Base-by-base conservation (phyloP, 1,140 invertebrate genomes). In the Trialeurodes vaporariorum region DNA sequence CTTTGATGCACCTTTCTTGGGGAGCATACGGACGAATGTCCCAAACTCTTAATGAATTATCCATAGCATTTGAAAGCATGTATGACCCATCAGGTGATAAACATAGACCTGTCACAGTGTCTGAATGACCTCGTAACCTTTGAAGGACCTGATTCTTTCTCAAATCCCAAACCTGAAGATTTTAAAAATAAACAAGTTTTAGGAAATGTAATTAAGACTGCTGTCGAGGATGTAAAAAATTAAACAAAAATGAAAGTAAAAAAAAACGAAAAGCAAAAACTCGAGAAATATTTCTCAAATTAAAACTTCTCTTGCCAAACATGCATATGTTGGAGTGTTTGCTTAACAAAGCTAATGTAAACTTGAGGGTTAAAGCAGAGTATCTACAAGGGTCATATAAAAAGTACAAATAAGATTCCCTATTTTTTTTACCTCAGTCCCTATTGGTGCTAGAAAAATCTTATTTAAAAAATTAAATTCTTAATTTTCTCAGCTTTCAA, bases 21-120 rank as follows among this genome's bases (percentile, higher is more conserved):
- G 94, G 92, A 1, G 96, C 82, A 78, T 87, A 92, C 0, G 89
- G 87, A 34, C 89, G 78, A 27, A 92, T 84, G 76, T 92, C 90
- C 89, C 90, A 92, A 71, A 91, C 90, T 49, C 89, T 82, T 22
- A 91, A 74, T 69, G 92, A 93, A 74, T 95, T 96, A 78, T 99
- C 97, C 96, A 99, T 98, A 0, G 94, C 86, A 81, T 98, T 99
- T 1, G 95, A 95, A 2, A 99, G 80, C 17, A 99, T 81, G 76
- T 95, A 92, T 11, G 93, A 94, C 0, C 97, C 97, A 81, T 98
- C 96, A 2, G 94, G 91, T 70, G 93, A 97, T 0, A 99, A 80
- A 23, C 89, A 83, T 67, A 99, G 75, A 70, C 93, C 95, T 2
- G 97, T 99, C 2, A 99, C 85, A 11, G 96, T 98, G 76, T 99